Conservation (phyloP, 2,797 vertebrate genomes). For the Microctenopoma stevenorrisi region DNA sequence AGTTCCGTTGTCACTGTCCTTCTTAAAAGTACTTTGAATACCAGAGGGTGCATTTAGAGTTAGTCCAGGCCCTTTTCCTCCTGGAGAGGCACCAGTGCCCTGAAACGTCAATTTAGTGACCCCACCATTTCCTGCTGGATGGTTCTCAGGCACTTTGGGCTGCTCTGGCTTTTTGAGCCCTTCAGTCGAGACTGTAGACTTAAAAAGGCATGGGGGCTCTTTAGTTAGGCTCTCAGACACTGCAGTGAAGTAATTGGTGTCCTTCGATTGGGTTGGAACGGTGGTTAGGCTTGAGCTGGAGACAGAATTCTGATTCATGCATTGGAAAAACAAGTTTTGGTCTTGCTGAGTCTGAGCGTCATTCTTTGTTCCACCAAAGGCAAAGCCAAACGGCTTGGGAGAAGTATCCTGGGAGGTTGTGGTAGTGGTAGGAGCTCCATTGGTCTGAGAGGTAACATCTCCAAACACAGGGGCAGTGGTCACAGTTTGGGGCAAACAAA, state of each 20-base stretch:
- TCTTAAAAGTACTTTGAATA: constrained; percentile 62
- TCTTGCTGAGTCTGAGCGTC: constrained; percentile 85
- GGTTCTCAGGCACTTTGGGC: constrained; percentile 86
- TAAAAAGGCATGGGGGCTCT: constrained; percentile 89
- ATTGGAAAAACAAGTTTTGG: constrained; percentile 99
- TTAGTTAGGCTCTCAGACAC: constrained; percentile 92
- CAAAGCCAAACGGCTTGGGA: constrained; percentile 89
- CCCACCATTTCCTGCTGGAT: constrained; percentile 87
- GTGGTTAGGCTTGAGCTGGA: constrained; percentile 80
- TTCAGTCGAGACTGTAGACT: constrained; percentile 78
- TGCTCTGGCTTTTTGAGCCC: constrained; percentile 84
- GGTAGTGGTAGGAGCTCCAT: constrained; percentile 81
- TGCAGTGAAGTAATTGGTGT: constrained; percentile 91
- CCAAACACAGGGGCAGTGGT: constrained; percentile 85
- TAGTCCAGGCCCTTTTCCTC: constrained; percentile 62
- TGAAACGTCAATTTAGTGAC: constrained; percentile 90
- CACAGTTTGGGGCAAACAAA: constrained; percentile 72
- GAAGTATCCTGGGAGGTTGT: constrained; percentile 84
- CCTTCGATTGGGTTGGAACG: constrained; percentile 87
- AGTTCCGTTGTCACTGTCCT: constrained; percentile 71
- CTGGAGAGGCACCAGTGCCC: constrained; percentile 67
- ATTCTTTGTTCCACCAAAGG: constrained; percentile 84
- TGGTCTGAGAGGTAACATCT: constrained; percentile 86
- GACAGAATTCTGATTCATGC: constrained; percentile 91
- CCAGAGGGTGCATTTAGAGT: constrained; percentile 54